Percentiles rank a stretch among this genome's conserved stretches.
Conservation (phyloP, 2,888 invertebrate species). For the Chrysina gloriosa region DNA sequence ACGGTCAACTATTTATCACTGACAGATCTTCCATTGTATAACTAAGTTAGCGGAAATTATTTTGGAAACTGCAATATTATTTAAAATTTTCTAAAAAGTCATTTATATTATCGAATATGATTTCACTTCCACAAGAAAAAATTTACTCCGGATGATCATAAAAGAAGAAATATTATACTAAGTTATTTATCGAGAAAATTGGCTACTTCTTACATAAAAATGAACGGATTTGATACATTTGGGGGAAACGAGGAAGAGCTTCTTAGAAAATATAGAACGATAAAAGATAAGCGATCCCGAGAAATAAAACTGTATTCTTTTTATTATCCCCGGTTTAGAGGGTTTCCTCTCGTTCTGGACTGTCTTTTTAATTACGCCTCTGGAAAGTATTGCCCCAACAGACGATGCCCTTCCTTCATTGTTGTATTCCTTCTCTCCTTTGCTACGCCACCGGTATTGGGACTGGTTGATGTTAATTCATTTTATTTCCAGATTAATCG, state of each 20-base stretch:
- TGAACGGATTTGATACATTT: conserved; percentile 2
- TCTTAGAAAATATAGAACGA: conserved; percentile 20
- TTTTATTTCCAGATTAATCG: conserved; percentile 24
- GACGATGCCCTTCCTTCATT: not conserved
- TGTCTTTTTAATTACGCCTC: conserved; percentile 24
- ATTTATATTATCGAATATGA: no score
- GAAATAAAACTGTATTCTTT: conserved; percentile 24
- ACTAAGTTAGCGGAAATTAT: no score
- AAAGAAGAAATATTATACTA: no score
- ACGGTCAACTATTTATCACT: no score
- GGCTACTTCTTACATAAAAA: conserved; percentile 6
- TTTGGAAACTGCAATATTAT: no score
- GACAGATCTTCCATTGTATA: no score
- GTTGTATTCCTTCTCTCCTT: not conserved
- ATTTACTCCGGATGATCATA: no score
- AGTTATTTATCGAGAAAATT: no score
- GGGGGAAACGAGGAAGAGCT: not conserved
- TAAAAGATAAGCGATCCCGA: conserved; percentile 24
- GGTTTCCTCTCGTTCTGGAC: not conserved
- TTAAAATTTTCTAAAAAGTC: no score
- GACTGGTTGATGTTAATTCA: conserved; percentile 23
- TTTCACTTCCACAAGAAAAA: no score
- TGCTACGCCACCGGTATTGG: not conserved
- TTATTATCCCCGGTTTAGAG: conserved; percentile 13
- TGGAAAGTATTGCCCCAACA: conserved; percentile 7